Evolutionary conservation across 2,797 vertebrate species (phyloP), one percentile per base, ranked within the genome.

Genomic region (Aphelocoma californica): DNA sequence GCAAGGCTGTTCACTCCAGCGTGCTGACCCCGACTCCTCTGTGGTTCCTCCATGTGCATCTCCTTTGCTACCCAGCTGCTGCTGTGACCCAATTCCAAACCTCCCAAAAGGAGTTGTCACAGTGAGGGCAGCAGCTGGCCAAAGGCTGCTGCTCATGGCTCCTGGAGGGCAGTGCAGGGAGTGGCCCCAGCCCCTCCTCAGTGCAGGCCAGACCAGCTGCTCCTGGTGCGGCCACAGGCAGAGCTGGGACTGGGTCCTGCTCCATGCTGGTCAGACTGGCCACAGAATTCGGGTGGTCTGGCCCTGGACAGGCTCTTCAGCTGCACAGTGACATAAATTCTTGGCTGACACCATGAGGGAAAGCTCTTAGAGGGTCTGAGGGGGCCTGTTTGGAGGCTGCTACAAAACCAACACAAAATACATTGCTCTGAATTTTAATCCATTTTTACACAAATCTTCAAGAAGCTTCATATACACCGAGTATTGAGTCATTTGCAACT

Each of bases 231-330:
- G 40, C 61, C 42, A 40, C 66, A 31, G 61, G 34, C 73, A 74
- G 57, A 65, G 67, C 56, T 36, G 36, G 62, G 13, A 45, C 44
- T 17, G 31, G 25, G 7, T 69, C 25, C 56, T 51, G 34, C 40
- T 72, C 53, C 56, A 17, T 9, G 47, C 13, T 26, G 56, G 77
- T 32, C 20, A 1, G 58, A 45, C 28, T 58, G 17, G 15, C 40
- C 0, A 0, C 10, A 18, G 31, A 14, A 2, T 1, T 21, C 10
- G 38, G 64, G 61, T 5, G 4, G 38, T 45, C 36, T 42, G 70
- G 36, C 40, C 72, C 62, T 28, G 40, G 24, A 51, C 4, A 1
- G 14, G 44, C 53, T 70, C 77, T 23, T 3, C 5, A 88, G 72
- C 38, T 66, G 85, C 2, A 2, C 32, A 62, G 38, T 8, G 38